Percentiles rank a stretch among this genome's conserved stretches.
These are phyloP conservation scores for Wiebesia pumilae DNA, from an alignment of 1,140 invertebrate genomes.

Conservation along the genomic window DNA sequence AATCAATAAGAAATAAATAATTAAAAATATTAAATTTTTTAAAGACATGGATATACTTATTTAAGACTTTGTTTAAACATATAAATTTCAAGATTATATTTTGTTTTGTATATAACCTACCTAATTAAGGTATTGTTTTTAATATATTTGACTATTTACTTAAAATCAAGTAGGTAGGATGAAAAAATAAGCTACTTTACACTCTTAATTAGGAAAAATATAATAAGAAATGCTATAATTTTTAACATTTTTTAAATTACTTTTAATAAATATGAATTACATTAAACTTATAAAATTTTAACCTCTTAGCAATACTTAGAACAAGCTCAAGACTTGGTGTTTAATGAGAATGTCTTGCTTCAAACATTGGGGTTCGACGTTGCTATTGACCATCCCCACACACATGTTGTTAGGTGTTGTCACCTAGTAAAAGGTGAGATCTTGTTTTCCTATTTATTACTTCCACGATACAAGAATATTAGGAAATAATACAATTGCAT, in stretches of 20 bases:
- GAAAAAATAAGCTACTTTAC: too few species aligned
- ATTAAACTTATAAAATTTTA: conserved; percentile 51
- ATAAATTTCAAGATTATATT: neutral
- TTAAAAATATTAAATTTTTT: too few species aligned
- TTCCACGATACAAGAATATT: neutral
- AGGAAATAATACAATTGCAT: neutral
- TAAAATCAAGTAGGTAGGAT: neutral
- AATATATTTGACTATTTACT: neutral
- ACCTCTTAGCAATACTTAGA: conserved; percentile 83
- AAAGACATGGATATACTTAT: too few species aligned
- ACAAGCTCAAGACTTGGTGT: conserved; percentile 91
- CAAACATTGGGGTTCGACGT: conserved; percentile 98
- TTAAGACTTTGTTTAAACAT: too few species aligned
- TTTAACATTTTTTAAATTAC: too few species aligned
- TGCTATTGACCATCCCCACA: conserved; percentile 97
- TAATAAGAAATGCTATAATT: too few species aligned
- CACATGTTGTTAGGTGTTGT: conserved; percentile 95
- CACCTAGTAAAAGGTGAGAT: conserved; percentile 91
- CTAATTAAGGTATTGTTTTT: neutral
- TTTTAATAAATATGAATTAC: too few species aligned
- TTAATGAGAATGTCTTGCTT: conserved; percentile 96
- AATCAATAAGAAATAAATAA: too few species aligned
- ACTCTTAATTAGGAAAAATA: too few species aligned
- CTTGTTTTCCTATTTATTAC: conserved; percentile 1
- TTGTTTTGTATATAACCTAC: neutral